These are phyloP conservation scores for Synanceia verrucosa DNA, from an alignment of 2,797 vertebrate species.

Conservation along the genomic window DNA sequence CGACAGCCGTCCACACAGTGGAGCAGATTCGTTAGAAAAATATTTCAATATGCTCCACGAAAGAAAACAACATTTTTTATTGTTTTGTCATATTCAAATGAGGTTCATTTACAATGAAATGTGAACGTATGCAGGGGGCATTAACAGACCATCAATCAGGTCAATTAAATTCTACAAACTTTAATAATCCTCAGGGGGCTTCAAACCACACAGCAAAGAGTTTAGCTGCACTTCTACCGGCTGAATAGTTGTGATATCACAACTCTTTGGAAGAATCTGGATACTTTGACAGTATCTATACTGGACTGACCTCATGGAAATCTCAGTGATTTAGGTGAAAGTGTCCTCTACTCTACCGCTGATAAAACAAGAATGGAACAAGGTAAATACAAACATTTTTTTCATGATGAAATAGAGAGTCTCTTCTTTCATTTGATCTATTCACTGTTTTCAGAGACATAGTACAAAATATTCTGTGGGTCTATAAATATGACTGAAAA, in stretches of 20 bases:
- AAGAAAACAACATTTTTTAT: not conserved
- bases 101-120: not conserved
- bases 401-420: too few species aligned
- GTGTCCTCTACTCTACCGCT: too few species aligned
- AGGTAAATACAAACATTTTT: too few species aligned
- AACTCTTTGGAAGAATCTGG: too few species aligned
- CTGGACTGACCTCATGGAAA: not conserved
- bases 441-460: too few species aligned
- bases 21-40: slow-evolving; percentile 5
- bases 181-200: not conserved
- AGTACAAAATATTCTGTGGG: too few species aligned
- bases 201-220: not conserved
- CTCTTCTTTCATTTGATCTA: too few species aligned
- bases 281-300: not conserved
- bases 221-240: not conserved
- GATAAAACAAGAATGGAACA: too few species aligned
- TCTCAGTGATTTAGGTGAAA: too few species aligned
- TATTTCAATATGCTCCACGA: not conserved
- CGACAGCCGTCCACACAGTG: slow-evolving; percentile 10
- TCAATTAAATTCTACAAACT: slow-evolving; percentile 1
- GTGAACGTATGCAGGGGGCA: not conserved
- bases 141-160: slow-evolving; percentile 8
- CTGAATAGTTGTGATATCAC: not conserved
- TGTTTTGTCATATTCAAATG: slow-evolving; percentile 4
- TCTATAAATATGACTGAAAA: too few species aligned